phyloP scores from a whole-genome alignment of 2,113 vertebrate genomes.

The Bucco capensis region DNA sequence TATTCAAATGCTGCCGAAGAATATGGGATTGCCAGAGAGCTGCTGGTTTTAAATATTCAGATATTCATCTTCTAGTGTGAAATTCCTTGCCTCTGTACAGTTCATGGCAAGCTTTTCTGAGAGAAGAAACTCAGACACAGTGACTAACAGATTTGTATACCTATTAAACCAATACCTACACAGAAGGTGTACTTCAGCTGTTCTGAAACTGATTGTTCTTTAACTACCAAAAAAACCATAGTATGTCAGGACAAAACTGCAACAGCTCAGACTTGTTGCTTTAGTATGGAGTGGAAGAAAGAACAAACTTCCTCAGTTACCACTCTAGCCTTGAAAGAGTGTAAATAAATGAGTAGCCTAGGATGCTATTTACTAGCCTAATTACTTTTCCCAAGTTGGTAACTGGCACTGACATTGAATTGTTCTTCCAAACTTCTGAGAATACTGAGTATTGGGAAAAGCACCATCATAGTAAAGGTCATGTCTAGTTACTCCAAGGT shows the following conservation, averaged over 20 bases:
- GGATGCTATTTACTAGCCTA: background rate
- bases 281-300: background rate
- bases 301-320: background rate
- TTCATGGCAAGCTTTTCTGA: background rate
- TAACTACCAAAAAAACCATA: background rate
- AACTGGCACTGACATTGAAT: background rate
- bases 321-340: background rate
- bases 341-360: background rate
- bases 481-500: background rate
- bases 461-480: background rate
- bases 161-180: background rate
- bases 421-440: background rate
- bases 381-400: background rate
- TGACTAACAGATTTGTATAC: background rate
- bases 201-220: background rate
- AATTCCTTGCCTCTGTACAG: background rate
- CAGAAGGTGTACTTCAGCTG: background rate
- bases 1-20: conserved; percentile 1
- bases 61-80: background rate
- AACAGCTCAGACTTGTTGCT: background rate
- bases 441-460: background rate
- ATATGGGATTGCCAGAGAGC: background rate
- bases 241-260: background rate
- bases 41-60: background rate
- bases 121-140: background rate